Conservation (phyloP, 2,888 invertebrate species). For the Sympetrum striolatum region DNA sequence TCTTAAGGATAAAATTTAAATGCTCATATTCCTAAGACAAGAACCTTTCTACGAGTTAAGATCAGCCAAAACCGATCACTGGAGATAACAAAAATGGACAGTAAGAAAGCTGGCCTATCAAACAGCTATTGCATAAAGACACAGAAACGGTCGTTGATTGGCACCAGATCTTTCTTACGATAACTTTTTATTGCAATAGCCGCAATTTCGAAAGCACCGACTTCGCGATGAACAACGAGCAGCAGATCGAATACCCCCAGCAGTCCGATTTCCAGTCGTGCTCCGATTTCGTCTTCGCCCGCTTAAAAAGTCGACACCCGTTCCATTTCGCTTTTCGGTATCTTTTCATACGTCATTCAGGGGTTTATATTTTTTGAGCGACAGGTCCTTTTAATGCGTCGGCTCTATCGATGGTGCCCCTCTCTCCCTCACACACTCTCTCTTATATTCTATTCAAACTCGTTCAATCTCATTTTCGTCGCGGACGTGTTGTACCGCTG, state of each 20-base stretch:
- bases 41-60: too few species aligned
- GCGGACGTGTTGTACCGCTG: constrained; percentile 31
- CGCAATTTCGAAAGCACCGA: too few species aligned
- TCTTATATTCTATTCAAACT: background rate
- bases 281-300: background rate
- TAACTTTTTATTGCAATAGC: too few species aligned
- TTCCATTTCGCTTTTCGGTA: background rate
- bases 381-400: constrained; percentile 30
- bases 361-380: constrained; percentile 7
- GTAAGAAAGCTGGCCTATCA: too few species aligned
- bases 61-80: too few species aligned
- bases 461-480: constrained; percentile 28
- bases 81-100: too few species aligned
- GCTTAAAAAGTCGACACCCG: background rate
- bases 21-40: too few species aligned
- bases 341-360: constrained; percentile 12
- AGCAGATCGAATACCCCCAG: background rate
- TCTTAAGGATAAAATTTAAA: too few species aligned
- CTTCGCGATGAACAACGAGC: background rate
- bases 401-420: constrained; percentile 1
- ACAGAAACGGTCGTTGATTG: too few species aligned
- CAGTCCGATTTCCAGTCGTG: too few species aligned
- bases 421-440: background rate
- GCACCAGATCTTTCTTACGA: too few species aligned
- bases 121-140: too few species aligned